Evolutionary conservation across 2,888 invertebrate genomes (phyloP).

Genomic region (Pinctada fucata): DNA sequence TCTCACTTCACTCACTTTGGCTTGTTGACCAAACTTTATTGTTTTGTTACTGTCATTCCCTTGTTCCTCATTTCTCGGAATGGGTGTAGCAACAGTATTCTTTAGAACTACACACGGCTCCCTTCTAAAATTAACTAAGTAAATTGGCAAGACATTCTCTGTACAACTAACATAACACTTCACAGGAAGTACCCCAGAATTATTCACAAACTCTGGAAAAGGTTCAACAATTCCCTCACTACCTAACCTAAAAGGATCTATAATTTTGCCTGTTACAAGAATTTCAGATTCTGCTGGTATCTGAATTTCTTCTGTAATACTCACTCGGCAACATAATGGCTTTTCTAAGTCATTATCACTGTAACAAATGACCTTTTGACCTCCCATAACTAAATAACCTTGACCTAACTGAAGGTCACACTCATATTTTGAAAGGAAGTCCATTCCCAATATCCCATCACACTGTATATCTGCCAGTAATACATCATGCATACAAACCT

Average conservation of each 20-base stretch:
- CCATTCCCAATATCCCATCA: background rate
- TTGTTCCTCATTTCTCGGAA: no score
- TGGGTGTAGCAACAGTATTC: conserved; percentile 5
- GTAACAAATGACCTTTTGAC: background rate
- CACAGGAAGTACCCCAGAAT: background rate
- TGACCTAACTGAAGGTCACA: background rate
- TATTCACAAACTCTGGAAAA: no score
- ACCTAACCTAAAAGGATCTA: no score
- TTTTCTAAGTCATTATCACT: conserved; percentile 11
- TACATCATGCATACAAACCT: background rate
- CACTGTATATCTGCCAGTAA: background rate
- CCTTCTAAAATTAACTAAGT: conserved; percentile 6
- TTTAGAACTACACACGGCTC: background rate
- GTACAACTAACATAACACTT: background rate
- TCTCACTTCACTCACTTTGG: no score
- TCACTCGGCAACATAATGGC: no score
- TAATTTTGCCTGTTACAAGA: no score
- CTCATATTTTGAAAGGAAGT: background rate
- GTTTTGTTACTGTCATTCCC: no score
- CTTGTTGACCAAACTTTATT: no score
- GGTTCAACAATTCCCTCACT: no score
- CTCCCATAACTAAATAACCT: background rate
- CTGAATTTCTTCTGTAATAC: no score
- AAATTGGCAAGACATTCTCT: background rate
- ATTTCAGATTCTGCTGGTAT: no score